Percentiles rank a stretch among this genome's conserved stretches.
Evolutionary conservation across 2,888 invertebrate species (phyloP).

Genomic region (Eristalinus sepulchralis): DNA sequence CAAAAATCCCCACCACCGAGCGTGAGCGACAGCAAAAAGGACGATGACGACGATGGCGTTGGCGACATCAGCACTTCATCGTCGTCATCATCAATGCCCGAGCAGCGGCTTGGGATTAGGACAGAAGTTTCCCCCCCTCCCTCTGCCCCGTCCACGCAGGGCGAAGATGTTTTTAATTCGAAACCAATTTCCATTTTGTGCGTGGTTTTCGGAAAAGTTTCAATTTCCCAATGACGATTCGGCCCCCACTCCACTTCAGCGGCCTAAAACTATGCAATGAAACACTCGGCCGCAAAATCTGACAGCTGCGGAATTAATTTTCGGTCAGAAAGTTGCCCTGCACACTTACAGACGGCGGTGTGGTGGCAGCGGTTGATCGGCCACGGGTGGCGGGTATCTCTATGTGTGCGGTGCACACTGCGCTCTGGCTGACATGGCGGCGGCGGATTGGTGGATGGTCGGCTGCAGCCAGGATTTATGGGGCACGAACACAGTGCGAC

Average conservation of each 20-base stretch:
- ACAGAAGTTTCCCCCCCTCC: neutral
- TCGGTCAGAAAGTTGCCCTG: constrained; percentile 64
- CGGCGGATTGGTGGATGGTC: neutral
- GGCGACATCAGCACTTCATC: constrained; percentile 20
- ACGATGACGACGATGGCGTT: neutral
- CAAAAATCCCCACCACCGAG: neutral
- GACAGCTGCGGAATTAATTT: constrained; percentile 72
- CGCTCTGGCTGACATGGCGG: neutral
- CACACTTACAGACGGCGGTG: constrained; percentile 16
- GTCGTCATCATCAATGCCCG: constrained; percentile 23
- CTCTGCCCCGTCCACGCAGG: neutral
- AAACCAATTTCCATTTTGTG: constrained; percentile 65
- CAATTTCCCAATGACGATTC: constrained; percentile 29
- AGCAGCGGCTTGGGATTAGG: constrained; percentile 38
- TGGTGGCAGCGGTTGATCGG: neutral
- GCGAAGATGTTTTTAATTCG: constrained; percentile 33
- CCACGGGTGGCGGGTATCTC: neutral
- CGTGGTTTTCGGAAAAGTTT: constrained; percentile 64
- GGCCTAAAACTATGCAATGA: constrained; percentile 48
- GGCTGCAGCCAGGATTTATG: constrained; percentile 54
- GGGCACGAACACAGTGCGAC: constrained; percentile 69
- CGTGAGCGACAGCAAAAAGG: constrained; percentile 8
- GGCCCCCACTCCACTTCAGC: neutral
- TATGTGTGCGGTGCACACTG: constrained; percentile 8
- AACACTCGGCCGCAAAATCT: constrained; percentile 66